Evolutionary conservation across 2,113 vertebrate species (phyloP), one percentile per base, ranked within the genome.

Genomic region (Chaetura pelagica): DNA sequence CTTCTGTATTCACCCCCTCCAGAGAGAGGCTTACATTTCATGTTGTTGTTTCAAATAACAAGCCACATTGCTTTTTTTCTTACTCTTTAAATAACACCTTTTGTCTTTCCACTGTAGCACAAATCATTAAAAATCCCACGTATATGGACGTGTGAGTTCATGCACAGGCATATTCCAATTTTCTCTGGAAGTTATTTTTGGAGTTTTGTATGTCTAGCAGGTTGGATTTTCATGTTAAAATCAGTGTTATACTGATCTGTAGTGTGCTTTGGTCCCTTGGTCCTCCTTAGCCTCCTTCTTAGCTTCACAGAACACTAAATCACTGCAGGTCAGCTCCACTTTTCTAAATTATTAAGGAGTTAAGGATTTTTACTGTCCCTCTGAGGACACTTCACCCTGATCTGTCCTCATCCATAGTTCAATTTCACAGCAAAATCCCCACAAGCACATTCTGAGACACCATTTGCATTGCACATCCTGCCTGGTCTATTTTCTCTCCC

Each of bases 301-400:
- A 90, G 63, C 64, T 89, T 42, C 77, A 49, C 46, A 80, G 86
- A 93, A 58, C 71, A 42, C n/a, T 81, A 67, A 90, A 63, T 80
- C 80, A 58, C 52, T 14, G 18, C 46, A 63, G 64, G 86, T 84
- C 79, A 67, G 72, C 48, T 58, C 55, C 29, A 69, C 90, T 90
- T 58, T 66, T 69, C 61, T 78, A 34, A 92, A 89, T 86, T 80
- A 88, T 77, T 86, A 87, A 83, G 48, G 52, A 94, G 27, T 69
- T 40, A 9, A 88, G 72, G 63, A 91, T 63, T 93, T 92, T 92
- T 54, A 91, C 69, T 52, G 10, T 54, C 62, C 68, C 71, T 72
- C 58, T 30, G 74, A 93, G 71, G 66, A 64, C 29, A 30, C 69
- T 83, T 77, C 30, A 90, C 49, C 35, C 55, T 78, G 30, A 76